Evolutionary conservation across 1,140 invertebrate species (phyloP), one percentile per base, ranked within the genome.

Genomic region (Sesamia nonagrioides): DNA sequence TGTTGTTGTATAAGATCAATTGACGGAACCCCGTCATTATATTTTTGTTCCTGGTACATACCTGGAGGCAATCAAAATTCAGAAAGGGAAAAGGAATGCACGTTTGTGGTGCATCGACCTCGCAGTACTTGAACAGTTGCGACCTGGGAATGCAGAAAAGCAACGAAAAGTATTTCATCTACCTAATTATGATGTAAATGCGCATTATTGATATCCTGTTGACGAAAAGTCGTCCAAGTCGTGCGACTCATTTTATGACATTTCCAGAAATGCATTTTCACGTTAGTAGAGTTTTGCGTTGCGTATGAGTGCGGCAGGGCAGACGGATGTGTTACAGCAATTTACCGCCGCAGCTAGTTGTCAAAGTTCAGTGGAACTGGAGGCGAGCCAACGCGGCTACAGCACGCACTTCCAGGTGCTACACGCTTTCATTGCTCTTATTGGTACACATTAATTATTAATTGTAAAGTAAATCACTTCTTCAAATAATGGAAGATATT

Each of bases 291-390:
- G 42, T 58, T 50, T 73, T 60, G 27, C 35, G 61, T 48, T 13
- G 48, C 50, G 35, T 50, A 45, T 52, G 33, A 82, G 66, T 79
- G 78, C 52, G 71, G 56, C 78, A 81, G 45, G 71, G 56, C 78
- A 81, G 74, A 82, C 80, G 82, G 81, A 84, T 71, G 81, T 71
- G 79, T 81, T 86, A 81, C 79, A 77, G 84, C 82, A 87, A 89
- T 90, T 88, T 89, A 85, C 83, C 77, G 87, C 79, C 78, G 68
- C 77, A 63, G 82, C 82, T 83, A 81, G 77, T 90, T 92, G 91
- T 94, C 91, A 94, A 92, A 94, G 92, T 94, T 93, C 92, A 94
- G 89, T 94, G 80, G 92, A 88, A 86, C 92, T 94, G 91, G 91
- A 92, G 84, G 27, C 52, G 56, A 82, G 91, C 92, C 92, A 94